phyloP scores from a whole-genome alignment of 2,888 invertebrate genomes.

The Tortricodes alternella region DNA sequence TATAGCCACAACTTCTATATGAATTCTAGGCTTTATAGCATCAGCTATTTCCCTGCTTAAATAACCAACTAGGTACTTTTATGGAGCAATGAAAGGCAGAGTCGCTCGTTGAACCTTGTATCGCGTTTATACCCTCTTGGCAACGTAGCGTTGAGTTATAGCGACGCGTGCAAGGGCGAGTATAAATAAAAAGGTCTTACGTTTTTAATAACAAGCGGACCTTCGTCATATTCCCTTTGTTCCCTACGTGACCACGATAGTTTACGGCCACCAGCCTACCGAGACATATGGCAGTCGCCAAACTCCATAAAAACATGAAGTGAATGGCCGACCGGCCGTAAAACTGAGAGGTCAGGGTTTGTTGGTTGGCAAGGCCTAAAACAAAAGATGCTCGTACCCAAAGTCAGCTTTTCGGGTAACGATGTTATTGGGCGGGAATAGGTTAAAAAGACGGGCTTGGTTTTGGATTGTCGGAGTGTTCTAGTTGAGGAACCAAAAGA shows the following conservation, averaged over 20 bases:
- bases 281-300: constrained; percentile 37
- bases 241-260: constrained; percentile 60
- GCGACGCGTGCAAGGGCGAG: constrained; percentile 41
- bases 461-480: constrained; percentile 5
- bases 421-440: constrained; percentile 25
- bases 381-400: constrained; percentile 43
- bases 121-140: constrained; percentile 28
- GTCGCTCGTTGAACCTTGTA: constrained; percentile 25
- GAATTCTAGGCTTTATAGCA: neutral
- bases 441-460: constrained; percentile 18
- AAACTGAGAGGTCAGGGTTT: constrained; percentile 15
- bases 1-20: neutral
- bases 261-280: constrained; percentile 45
- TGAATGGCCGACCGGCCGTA: constrained; percentile 6
- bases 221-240: constrained; percentile 65
- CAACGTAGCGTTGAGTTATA: constrained; percentile 32
- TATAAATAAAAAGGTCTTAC: constrained; percentile 61
- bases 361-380: constrained; percentile 34
- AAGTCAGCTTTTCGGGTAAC: constrained; percentile 32
- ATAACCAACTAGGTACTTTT: neutral
- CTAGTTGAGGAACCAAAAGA: neutral
- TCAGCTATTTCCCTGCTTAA: neutral
- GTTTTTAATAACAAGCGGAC: constrained; percentile 64
- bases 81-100: constrained; percentile 4
- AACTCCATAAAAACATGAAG: constrained; percentile 31